phyloP scores from a whole-genome alignment of 2,797 vertebrate species.

The Cygnus olor region DNA sequence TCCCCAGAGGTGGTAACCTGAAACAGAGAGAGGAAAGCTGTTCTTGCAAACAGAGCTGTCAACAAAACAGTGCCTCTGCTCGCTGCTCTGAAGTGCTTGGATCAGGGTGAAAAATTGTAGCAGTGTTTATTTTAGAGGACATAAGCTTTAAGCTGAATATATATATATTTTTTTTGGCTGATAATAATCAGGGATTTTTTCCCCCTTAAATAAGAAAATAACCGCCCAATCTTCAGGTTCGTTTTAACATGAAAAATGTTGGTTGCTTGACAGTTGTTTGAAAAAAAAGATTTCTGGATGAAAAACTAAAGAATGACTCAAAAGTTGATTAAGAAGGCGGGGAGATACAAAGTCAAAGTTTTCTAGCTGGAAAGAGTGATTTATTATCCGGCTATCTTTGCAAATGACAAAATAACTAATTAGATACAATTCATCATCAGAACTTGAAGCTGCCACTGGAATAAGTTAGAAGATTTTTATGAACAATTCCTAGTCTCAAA shows the following conservation, averaged over 20 bases:
- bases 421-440: constrained; percentile 30
- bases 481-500: background rate
- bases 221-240: background rate
- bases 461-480: constrained; percentile 19
- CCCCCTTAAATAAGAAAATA: constrained; percentile 9
- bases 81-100: background rate
- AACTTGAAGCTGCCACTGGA: constrained; percentile 16
- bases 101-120: background rate
- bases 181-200: background rate
- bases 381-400: constrained; percentile 44
- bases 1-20: background rate
- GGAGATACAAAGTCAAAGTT: constrained; percentile 43
- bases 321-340: constrained; percentile 53
- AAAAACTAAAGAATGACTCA: constrained; percentile 24
- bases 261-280: background rate
- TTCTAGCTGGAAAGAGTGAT: constrained; percentile 32
- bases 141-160: constrained; percentile 1
- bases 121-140: constrained; percentile 23
- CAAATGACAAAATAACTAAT: constrained; percentile 67
- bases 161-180: background rate
- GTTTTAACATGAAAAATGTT: constrained; percentile 20
- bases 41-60: background rate
- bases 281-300: background rate
- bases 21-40: background rate
- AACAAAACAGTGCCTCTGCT: background rate